phyloP scores from a whole-genome alignment of 2,888 invertebrate genomes.

The Panzeria rudis region DNA sequence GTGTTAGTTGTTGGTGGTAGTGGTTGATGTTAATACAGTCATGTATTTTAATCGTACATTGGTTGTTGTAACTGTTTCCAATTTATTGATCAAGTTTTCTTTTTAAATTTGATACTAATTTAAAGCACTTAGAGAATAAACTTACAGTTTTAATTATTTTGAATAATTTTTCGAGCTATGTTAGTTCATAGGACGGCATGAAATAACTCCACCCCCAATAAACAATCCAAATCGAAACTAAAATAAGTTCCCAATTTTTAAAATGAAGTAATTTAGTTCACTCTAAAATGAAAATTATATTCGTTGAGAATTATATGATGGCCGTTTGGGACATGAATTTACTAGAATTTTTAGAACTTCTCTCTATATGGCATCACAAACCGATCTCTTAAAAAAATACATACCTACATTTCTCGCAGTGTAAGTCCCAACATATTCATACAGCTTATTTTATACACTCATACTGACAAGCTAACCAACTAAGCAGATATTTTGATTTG shows the following conservation, averaged over 20 bases:
- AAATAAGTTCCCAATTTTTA: no score
- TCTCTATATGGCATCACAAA: no score
- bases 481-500: conserved; percentile 36
- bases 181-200: no score
- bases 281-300: no score
- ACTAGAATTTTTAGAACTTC: no score
- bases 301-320: no score
- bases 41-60: conserved; percentile 14
- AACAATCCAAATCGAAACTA: no score
- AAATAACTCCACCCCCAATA: no score
- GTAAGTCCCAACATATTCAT: not conserved
- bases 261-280: no score
- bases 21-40: conserved; percentile 23
- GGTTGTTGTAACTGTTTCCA: conserved; percentile 51
- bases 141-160: not conserved
- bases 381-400: no score
- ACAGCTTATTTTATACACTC: not conserved
- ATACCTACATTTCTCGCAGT: conserved; percentile 6
- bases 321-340: no score
- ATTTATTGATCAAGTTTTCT: conserved; percentile 69
- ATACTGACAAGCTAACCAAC: not conserved
- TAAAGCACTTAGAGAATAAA: conserved; percentile 39
- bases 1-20: conserved; percentile 28
- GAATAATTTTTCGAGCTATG: not conserved
- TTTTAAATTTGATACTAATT: conserved; percentile 38